Base-by-base conservation (phyloP, 1,140 invertebrate species). In the Eubasilissa regina region DNA sequence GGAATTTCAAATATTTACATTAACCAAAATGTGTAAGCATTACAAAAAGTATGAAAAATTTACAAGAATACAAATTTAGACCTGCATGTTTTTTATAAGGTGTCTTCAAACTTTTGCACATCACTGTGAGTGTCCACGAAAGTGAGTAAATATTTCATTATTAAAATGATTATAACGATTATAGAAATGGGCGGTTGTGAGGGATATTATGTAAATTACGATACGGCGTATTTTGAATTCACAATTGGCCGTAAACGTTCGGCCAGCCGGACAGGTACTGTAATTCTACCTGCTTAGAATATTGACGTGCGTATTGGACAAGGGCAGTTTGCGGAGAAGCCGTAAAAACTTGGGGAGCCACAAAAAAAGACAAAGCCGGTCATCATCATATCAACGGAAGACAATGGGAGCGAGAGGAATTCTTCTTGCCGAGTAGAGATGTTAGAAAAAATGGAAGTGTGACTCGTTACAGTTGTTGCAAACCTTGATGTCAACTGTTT, bases 331-430 rank as follows among this genome's bases (percentile, higher is more conserved):
- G 80, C 35, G 72, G 62, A 53, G 21, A 76, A 43, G 75, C 48
- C 15, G 72, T 19, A 78, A 81, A 75, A 78, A 77, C 21, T 60
- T 19, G 53, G 72, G 21, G n/a, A 60, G 43, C 3, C 15, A 13
- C 56, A 72, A 79, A 81, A 77, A 80, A 70, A 81, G 51, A 81
- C 72, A 79, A 81, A 76, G 73, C 55, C 77, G 73, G 51, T 79
- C 80, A 81, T 81, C 80, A 78, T 78, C 80, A 77, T 60, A 79
- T 79, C 80, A 64, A 43, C 45, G 19, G 77, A 60, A 74, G 75
- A 79, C 77, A 81, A 79, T 79, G 77, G 80, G 25, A 25, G 17
- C 60, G 44, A n/a, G 44, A 76, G 60, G 75, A 81, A 79, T 81
- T 79, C 80, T 53, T 79, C 80, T 53, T 75, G 47, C 43, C 35